Evolutionary conservation across 2,888 invertebrate genomes (phyloP), one percentile per base, ranked within the genome.

Genomic region (Epinotia brunnichana): DNA sequence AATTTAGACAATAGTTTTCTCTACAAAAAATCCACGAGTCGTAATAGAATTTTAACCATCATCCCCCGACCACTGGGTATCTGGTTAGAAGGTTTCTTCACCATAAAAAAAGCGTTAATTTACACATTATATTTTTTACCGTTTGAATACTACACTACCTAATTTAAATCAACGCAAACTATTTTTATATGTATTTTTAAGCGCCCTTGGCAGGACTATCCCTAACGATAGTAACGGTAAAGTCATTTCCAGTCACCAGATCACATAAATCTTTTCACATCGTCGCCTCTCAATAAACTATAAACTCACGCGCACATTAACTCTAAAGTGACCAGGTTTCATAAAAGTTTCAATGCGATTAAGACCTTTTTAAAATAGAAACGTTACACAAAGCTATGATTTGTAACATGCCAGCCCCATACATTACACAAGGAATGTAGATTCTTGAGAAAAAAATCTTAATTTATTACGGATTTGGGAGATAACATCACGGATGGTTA

Each of bases 251-350:
- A 70, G 73, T 67, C 70, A 57, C 63, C 76, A 76, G 70, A 76
- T 75, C 76, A 74, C 81, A 88, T 92, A 90, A 90, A 91, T 90
- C 87, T 85, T 77, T 81, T 84, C 88, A 89, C 88, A 77, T 89
- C 88, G 84, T 84, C 85, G 84, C 79, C 80, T 85, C 77, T 82
- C 85, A 86, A 89, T 85, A 76, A 78, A 75, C 76, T 80, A 81
- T 78, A 81, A 79, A 80, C 78, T 78, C 77, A 77, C 75, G 41
- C 56, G 39, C 5, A 54, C 9, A 13, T 21, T 13, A 13, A 13
- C 57, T 9, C n/a, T 15, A 56, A 66, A 56, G 41, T 21, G 54
- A 53, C 56, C 1, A 10, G 24, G 2, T 21, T 5, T 15, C 24
- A 54, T 24, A 66, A 39, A 10, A 24, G 2, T 0, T 7, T n/a